phyloP scores from a whole-genome alignment of 1,140 invertebrate species.

The Uloborus diversus region DNA sequence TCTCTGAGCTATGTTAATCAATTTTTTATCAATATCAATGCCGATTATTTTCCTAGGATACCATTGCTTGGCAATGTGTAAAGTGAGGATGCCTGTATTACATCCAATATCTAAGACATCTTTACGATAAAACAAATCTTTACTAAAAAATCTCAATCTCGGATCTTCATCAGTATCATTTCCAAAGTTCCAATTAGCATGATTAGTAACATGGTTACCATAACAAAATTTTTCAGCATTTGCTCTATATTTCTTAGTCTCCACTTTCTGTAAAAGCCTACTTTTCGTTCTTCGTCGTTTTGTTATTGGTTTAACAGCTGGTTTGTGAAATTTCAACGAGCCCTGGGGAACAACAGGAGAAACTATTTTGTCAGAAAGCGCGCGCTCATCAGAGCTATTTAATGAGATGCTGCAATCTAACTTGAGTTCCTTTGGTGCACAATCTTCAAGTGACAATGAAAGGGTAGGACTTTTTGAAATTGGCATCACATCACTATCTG shows the following conservation, averaged over 20 bases:
- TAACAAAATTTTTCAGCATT: constrained; percentile 77
- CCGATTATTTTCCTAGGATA: constrained; percentile 86
- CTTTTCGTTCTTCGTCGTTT: neutral
- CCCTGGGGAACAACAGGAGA: constrained; percentile 87
- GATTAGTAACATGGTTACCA: constrained; percentile 97
- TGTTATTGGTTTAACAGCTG: neutral
- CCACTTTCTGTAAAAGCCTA: neutral
- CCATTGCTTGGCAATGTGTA: constrained; percentile 82
- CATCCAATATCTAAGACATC: constrained; percentile 97
- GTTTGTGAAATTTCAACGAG: neutral
- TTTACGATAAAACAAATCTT: constrained; percentile 88
- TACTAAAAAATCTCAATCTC: constrained; percentile 81
- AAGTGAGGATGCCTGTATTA: constrained; percentile 93
- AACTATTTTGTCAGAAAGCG: constrained; percentile 80
- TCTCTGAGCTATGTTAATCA: constrained; percentile 83
- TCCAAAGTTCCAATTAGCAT: constrained; percentile 89
- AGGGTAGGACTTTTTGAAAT: neutral
- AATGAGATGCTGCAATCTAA: neutral
- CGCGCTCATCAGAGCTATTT: neutral
- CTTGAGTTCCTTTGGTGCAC: neutral
- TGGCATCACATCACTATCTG: constrained; percentile 52
- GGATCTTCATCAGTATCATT: constrained; percentile 72
- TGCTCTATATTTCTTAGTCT: neutral
- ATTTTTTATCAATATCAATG: constrained; percentile 92
- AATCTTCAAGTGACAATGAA: neutral